Percentiles rank a stretch among this genome's conserved stretches.
These are phyloP conservation scores for Fratercula arctica DNA, from an alignment of 2,797 vertebrate species.

Conservation along the genomic window DNA sequence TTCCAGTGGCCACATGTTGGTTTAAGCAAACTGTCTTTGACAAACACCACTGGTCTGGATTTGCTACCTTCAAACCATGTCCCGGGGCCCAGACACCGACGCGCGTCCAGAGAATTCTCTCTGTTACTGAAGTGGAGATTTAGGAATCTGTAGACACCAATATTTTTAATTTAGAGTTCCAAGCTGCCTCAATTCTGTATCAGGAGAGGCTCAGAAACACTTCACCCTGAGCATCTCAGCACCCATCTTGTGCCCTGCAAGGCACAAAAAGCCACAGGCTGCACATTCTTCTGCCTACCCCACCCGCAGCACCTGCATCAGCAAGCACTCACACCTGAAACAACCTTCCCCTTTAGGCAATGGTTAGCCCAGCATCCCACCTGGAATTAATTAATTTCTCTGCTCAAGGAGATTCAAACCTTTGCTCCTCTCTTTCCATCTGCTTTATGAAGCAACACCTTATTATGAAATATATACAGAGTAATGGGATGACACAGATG, in stretches of 20 bases:
- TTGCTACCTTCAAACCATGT: not conserved
- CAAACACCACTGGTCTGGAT: not conserved
- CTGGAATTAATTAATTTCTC: not conserved
- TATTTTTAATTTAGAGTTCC: not conserved
- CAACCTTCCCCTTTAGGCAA: not conserved
- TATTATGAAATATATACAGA: not conserved
- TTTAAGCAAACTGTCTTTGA: not conserved
- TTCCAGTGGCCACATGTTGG: not conserved
- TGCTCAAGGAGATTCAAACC: not conserved
- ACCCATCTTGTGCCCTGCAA: not conserved
- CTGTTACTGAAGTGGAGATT: not conserved
- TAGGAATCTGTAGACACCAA: not conserved
- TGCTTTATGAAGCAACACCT: not conserved
- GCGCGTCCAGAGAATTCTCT: not conserved
- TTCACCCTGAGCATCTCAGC: not conserved
- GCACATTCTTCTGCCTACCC: not conserved
- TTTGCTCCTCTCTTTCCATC: not conserved
- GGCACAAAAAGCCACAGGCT: rapidly evolving
- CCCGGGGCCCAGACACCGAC: not conserved
- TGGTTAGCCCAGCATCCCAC: not conserved
- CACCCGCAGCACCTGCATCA: not conserved
- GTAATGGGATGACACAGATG: not conserved
- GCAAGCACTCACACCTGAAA: not conserved
- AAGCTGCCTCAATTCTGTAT: not conserved
- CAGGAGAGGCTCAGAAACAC: not conserved